phyloP scores from a whole-genome alignment of 2,888 invertebrate genomes.

The Leptogaster cylindrica region DNA sequence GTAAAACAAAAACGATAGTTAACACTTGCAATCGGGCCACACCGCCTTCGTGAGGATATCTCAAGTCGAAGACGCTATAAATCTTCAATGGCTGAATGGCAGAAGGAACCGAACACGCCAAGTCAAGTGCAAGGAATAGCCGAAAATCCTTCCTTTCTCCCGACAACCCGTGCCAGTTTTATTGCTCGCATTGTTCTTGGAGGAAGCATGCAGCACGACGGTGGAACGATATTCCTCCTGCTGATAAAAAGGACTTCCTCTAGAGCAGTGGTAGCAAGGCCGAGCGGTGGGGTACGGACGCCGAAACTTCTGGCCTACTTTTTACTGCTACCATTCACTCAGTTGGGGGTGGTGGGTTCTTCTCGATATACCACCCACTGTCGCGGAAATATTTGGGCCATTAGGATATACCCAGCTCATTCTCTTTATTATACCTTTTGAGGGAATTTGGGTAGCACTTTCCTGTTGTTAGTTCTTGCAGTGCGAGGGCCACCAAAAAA shows the following conservation, averaged over 20 bases:
- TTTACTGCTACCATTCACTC: too few species aligned
- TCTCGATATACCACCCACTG: background rate
- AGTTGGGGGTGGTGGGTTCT: background rate
- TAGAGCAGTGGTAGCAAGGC: background rate
- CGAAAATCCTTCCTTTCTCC: background rate
- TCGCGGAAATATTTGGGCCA: slow-evolving; percentile 11
- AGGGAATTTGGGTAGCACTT: background rate
- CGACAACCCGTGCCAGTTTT: slow-evolving; percentile 1
- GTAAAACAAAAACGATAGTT: background rate
- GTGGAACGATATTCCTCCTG: background rate
- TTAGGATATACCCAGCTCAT: background rate
- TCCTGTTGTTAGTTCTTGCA: background rate
- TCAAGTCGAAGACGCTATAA: background rate
- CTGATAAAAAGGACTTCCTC: background rate
- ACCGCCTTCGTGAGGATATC: background rate
- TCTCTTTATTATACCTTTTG: background rate
- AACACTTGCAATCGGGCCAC: background rate
- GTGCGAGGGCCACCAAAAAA: background rate
- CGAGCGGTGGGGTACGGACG: background rate
- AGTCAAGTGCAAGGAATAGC: background rate
- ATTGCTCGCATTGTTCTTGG: background rate
- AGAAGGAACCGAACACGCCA: background rate
- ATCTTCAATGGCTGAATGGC: background rate
- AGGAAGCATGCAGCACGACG: background rate
- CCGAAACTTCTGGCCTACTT: background rate